phyloP scores from a whole-genome alignment of 2,113 vertebrate species.

The Panthera tigris region DNA sequence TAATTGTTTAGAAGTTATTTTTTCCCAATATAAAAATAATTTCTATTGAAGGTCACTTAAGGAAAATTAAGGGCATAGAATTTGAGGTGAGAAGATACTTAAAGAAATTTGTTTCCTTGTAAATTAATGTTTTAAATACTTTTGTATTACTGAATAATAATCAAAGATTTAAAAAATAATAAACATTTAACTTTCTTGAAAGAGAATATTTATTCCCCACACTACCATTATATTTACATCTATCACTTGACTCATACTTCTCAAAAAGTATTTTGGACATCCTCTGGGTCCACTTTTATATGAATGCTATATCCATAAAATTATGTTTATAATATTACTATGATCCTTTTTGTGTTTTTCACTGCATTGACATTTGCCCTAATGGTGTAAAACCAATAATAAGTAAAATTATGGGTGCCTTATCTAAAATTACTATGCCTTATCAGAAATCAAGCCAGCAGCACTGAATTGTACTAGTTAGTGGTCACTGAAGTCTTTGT shows the following conservation, averaged over 20 bases:
- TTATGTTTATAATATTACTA: not conserved
- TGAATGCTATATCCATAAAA: not conserved
- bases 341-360: not conserved
- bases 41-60: not conserved
- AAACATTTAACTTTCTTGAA: not conserved
- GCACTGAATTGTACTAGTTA: not conserved
- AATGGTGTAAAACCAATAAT: not conserved
- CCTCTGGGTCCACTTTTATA: not conserved
- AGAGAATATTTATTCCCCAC: not conserved
- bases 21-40: not conserved
- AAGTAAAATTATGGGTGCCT: not conserved
- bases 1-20: not conserved
- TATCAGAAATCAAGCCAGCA: not conserved
- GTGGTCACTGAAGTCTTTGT: not conserved
- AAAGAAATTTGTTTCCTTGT: slow-evolving; percentile 29
- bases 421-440: not conserved
- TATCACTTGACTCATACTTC: not conserved
- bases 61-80: not conserved
- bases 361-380: not conserved
- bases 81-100: not conserved
- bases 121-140: slow-evolving; percentile 29
- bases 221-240: not conserved
- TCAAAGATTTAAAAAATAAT: not conserved
- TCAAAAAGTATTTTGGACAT: not conserved
- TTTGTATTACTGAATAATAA: not conserved